These are phyloP conservation scores for Mystacides longicornis DNA, from an alignment of 2,888 invertebrate genomes.

Conservation along the genomic window DNA sequence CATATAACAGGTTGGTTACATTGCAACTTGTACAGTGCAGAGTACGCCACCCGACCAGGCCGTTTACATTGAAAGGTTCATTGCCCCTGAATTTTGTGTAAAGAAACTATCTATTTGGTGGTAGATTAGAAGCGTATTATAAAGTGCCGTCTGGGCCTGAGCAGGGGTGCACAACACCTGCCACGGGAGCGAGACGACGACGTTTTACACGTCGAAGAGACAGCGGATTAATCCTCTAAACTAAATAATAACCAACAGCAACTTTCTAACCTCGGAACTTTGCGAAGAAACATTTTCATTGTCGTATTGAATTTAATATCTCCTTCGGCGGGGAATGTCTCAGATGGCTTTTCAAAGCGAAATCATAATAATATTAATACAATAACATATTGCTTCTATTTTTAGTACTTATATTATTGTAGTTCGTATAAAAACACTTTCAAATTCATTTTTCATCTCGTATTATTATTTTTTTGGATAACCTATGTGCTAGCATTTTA, in stretches of 20 bases:
- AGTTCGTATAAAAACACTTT: too few species aligned
- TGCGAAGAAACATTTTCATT: neutral
- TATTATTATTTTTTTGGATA: too few species aligned
- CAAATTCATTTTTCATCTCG: too few species aligned
- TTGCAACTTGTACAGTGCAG: neutral
- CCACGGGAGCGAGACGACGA: constrained; percentile 3
- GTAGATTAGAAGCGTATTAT: constrained; percentile 18
- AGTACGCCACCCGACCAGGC: constrained; percentile 3
- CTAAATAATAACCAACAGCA: neutral
- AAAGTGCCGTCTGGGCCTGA: constrained; percentile 17
- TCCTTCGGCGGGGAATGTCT: too few species aligned
- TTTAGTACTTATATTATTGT: too few species aligned
- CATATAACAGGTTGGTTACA: neutral
- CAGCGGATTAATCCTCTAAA: neutral
- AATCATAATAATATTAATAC: too few species aligned
- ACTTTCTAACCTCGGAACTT: neutral
- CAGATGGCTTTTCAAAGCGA: too few species aligned
- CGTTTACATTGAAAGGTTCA: constrained; percentile 17
- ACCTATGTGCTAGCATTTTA: too few species aligned
- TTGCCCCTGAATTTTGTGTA: constrained; percentile 17
- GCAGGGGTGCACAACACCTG: constrained; percentile 14
- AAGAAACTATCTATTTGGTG: constrained; percentile 20
- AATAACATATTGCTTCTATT: too few species aligned
- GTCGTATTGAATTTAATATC: neutral
- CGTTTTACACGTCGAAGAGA: neutral